Evolutionary conservation across 2,888 invertebrate genomes (phyloP).

Genomic region (Spicauda simplicius): DNA sequence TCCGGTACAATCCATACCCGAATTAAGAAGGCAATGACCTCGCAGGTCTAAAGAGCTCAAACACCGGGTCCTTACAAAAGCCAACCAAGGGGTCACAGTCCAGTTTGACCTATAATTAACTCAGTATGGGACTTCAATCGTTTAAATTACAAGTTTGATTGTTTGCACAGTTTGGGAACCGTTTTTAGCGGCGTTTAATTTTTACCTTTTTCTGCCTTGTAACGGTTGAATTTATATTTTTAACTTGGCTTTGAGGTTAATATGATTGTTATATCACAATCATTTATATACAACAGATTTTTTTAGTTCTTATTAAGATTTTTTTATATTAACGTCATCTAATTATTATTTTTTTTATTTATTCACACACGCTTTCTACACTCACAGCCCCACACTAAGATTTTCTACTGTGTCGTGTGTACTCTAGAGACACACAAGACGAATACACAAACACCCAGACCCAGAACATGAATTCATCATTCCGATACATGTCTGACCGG

Average conservation of each 20-base stretch:
- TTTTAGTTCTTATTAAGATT: no score
- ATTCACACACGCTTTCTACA: no score
- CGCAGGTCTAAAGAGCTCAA: constrained; percentile 49
- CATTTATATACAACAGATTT: no score
- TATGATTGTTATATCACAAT: no score
- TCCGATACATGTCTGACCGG: no score
- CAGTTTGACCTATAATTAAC: constrained; percentile 75
- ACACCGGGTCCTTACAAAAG: constrained; percentile 56
- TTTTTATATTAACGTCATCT: no score
- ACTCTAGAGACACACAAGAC: no score
- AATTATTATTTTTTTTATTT: no score
- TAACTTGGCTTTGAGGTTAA: not conserved
- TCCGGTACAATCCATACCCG: constrained; percentile 19
- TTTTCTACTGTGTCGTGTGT: no score
- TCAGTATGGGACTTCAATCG: constrained; percentile 66
- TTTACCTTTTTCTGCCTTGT: not conserved
- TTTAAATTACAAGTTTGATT: constrained; percentile 46
- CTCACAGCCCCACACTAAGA: no score
- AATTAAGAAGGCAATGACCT: constrained; percentile 53
- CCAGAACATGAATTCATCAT: no score
- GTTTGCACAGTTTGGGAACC: constrained; percentile 10
- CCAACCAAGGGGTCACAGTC: constrained; percentile 64
- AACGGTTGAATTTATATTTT: not conserved
- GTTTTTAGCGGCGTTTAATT: not conserved
- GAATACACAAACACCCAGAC: no score